A percentile compares a stretch with the other conserved stretches of the same genome.
phyloP scores from a whole-genome alignment of 2,888 invertebrate species.

The Hesperia comma region DNA sequence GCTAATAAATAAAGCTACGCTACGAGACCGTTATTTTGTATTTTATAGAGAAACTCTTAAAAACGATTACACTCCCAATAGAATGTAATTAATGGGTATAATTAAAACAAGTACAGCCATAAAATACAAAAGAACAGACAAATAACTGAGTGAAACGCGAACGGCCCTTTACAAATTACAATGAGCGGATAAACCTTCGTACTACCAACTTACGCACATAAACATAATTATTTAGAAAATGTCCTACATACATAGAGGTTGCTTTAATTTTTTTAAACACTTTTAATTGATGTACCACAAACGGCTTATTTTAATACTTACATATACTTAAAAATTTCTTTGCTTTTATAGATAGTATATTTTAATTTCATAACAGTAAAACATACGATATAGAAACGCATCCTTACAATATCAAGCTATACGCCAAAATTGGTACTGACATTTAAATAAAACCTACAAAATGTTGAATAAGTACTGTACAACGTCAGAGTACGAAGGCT shows the following conservation, averaged over 20 bases:
- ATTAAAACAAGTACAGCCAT: conserved; percentile 39
- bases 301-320: no score
- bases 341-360: no score
- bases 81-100: conserved; percentile 16
- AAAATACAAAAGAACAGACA: conserved; percentile 63
- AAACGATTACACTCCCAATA: conserved; percentile 31
- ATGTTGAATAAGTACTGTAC: background rate
- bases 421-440: no score
- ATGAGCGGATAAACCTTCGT: conserved; percentile 31
- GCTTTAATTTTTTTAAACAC: no score
- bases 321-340: no score
- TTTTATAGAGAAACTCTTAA: conserved; percentile 46
- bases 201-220: background rate
- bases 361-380: no score
- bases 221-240: background rate
- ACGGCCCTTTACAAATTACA: conserved; percentile 52
- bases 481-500: conserved; percentile 8
- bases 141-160: conserved; percentile 61
- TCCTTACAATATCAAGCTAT: no score
- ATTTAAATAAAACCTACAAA: no score
- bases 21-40: conserved; percentile 58
- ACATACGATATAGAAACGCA: no score
- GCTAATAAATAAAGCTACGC: conserved; percentile 81
- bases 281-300: no score
- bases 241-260: no score